phyloP scores from a whole-genome alignment of 1,140 invertebrate species.

The Drosophila bifasciata region DNA sequence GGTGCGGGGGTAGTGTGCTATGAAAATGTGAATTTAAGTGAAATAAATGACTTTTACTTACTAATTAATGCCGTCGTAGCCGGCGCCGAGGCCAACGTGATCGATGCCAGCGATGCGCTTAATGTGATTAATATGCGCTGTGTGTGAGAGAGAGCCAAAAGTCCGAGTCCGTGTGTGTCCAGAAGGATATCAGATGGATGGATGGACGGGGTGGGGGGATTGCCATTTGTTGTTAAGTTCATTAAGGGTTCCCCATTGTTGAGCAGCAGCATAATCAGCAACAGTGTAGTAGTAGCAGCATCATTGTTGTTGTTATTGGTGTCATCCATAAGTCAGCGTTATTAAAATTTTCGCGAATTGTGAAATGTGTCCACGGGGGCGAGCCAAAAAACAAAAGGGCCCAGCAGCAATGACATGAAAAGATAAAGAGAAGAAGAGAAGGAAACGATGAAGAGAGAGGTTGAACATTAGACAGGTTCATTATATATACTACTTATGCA shows the following conservation, averaged over 20 bases:
- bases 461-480: slow-evolving; percentile 55
- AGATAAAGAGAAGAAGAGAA: slow-evolving; percentile 29
- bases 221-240: slow-evolving; percentile 59
- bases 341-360: slow-evolving; percentile 74
- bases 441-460: slow-evolving; percentile 7
- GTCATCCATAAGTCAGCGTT: slow-evolving; percentile 65
- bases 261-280: slow-evolving; percentile 29
- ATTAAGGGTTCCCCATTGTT: slow-evolving; percentile 74
- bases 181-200: slow-evolving; percentile 58
- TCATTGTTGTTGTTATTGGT: slow-evolving; percentile 45
- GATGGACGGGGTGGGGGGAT: slow-evolving; percentile 22
- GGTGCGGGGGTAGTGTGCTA: slow-evolving; percentile 35
- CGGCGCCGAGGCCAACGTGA: slow-evolving; percentile 94
- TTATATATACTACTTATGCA: slow-evolving; percentile 20
- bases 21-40: slow-evolving; percentile 75
- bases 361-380: slow-evolving; percentile 63
- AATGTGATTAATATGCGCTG: slow-evolving; percentile 97
- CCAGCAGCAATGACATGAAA: slow-evolving; percentile 65
- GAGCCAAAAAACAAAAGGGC: slow-evolving; percentile 12
- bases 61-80: slow-evolving; percentile 96
- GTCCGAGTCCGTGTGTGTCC: slow-evolving; percentile 30
- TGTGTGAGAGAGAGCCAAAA: slow-evolving; percentile 12
- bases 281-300: no score
- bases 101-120: slow-evolving; percentile 93
- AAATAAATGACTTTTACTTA: slow-evolving; percentile 87